Evolutionary conservation across 2,797 vertebrate genomes (phyloP).

Genomic region (Rhinichthys osculus): DNA sequence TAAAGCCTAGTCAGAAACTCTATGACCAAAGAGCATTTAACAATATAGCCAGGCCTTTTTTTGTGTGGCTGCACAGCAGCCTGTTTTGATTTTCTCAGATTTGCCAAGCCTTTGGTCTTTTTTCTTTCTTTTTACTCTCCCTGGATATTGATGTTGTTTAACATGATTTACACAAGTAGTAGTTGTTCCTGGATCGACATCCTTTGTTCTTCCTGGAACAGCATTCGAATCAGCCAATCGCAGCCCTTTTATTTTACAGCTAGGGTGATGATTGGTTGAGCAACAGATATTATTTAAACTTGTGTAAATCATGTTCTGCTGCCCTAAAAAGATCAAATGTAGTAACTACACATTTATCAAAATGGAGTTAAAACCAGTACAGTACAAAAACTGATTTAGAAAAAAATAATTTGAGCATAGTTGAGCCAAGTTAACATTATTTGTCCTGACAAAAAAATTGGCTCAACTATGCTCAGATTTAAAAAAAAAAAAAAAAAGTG

Average conservation of each 20-base stretch:
- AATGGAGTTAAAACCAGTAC: not conserved
- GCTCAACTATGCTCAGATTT: not conserved
- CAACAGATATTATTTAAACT: not conserved
- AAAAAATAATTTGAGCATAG: no score
- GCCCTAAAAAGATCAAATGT: not conserved
- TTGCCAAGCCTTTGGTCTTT: not conserved
- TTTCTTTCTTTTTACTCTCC: not conserved
- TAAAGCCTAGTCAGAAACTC: constrained; percentile 25
- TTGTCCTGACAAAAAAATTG: not conserved
- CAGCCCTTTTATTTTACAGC: constrained; percentile 12
- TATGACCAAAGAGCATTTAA: constrained; percentile 13
- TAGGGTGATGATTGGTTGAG: constrained; percentile 13
- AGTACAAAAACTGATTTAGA: no score
- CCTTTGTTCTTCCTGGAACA: constrained; percentile 24
- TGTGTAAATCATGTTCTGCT: constrained; percentile 1
- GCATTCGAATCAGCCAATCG: constrained; percentile 10
- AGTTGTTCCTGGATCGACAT: constrained; percentile 20
- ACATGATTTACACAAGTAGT: constrained; percentile 36
- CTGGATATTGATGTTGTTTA: constrained; percentile 22
- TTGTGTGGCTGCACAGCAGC: not conserved
- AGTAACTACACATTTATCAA: not conserved
- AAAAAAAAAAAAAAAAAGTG: not conserved
- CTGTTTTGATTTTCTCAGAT: constrained; percentile 16
- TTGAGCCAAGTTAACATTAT: not conserved
- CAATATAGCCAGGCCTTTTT: not conserved